phyloP scores from a whole-genome alignment of 2,113 vertebrate species.

The Felis chaus region DNA sequence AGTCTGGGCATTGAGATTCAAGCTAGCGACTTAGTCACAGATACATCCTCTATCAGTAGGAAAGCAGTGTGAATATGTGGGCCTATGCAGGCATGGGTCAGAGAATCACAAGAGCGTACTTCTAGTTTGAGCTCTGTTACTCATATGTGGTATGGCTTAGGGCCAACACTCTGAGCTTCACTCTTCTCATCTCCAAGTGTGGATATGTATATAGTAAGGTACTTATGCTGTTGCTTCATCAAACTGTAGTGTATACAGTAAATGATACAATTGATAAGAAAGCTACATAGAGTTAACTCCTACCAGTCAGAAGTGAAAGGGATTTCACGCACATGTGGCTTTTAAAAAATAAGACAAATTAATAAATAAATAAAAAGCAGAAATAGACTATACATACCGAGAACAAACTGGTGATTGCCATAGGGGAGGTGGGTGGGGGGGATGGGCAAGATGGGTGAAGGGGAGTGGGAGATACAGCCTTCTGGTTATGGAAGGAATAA shows the following conservation, averaged over 20 bases:
- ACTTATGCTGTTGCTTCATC: not conserved
- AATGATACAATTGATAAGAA: not conserved
- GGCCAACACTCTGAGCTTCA: not conserved
- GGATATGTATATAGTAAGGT: not conserved
- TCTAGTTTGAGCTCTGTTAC: not conserved
- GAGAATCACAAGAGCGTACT: not conserved
- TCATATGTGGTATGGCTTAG: not conserved
- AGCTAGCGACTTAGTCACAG: not conserved
- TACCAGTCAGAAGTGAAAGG: not conserved
- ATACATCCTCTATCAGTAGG: not conserved
- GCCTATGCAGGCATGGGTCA: fast-evolving
- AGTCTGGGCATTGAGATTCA: not conserved
- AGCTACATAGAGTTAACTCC: not conserved
- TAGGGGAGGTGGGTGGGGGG: not conserved
- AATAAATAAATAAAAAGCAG: not conserved
- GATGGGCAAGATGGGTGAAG: not conserved
- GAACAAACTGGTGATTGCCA: not conserved
- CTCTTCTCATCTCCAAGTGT: not conserved
- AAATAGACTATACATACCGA: not conserved
- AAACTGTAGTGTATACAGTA: not conserved
- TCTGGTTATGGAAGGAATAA: not conserved
- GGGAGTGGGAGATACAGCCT: not conserved
- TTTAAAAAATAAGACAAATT: not conserved
- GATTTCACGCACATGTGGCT: not conserved
- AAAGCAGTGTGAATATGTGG: not conserved